Evolutionary conservation across 1,140 invertebrate species (phyloP), one percentile per base, ranked within the genome.

Genomic region (Drosophila eugracilis): DNA sequence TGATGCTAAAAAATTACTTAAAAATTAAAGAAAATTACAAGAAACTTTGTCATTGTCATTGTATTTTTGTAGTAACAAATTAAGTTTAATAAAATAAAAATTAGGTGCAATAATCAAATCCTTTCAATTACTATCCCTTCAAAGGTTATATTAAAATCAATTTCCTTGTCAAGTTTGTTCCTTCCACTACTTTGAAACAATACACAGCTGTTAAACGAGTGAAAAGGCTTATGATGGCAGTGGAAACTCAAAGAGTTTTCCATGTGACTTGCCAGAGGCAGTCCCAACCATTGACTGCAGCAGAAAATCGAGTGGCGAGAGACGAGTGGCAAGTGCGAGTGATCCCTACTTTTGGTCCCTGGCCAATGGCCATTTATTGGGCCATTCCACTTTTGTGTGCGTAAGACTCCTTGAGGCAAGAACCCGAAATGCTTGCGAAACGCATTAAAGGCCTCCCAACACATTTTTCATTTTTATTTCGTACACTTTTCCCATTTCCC

Each of bases 401-500:
- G 37, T 70, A 28, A 45, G 50, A 41, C 28, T 59, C 45, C 72
- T 66, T 12, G 50, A 45, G 71, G 72, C 67, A 34, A 47, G 42
- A 34, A 69, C 37, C 47, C 65, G 28, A 67, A 69, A 67, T 69
- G 65, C 60, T 69, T 74, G 70, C 67, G 54, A 67, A 81, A 83
- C 78, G 78, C 83, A 88, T 86, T 86, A 88, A 86, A 81, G 79
- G 83, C 77, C 59, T 77, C 67, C 62, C 66, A 71, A 86, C 60
- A 83, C 52, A 78, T 79, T 75, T 75, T 42, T 59, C 76, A 75
- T 75, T 58, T 69, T 69, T 69, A 69, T 69, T 53, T 69, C 39
- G 55, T 45, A 54, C 67, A 57, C 50, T 48, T 26, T 45, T 14
- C 48, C 48, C 55, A 48, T 52, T 47, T 34, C 4, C 7, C 7